phyloP scores from a whole-genome alignment of 2,113 vertebrate genomes.

The Macrotus californicus region DNA sequence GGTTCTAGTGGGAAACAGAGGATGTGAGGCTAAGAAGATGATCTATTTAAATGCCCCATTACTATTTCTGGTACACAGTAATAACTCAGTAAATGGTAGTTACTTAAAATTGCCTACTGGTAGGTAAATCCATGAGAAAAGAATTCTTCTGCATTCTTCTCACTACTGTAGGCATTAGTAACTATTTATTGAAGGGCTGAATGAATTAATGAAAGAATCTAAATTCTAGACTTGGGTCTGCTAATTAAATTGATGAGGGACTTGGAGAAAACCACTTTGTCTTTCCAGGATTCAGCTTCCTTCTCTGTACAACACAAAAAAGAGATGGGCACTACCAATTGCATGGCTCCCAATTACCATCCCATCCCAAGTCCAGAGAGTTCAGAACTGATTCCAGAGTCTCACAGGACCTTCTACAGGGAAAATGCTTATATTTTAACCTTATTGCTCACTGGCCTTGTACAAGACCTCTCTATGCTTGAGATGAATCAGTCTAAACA shows the following conservation, averaged over 20 bases:
- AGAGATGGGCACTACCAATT: not conserved
- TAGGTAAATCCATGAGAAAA: not conserved
- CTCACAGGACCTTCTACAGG: not conserved
- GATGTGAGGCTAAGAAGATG: not conserved
- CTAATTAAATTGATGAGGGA: not conserved
- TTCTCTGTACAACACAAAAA: not conserved
- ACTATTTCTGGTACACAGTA: not conserved
- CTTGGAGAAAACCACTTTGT: not conserved
- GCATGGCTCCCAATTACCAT: not conserved
- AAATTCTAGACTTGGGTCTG: not conserved
- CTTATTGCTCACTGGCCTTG: not conserved
- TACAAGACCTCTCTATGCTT: not conserved
- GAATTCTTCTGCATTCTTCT: not conserved
- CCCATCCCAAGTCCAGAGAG: not conserved
- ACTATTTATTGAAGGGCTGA: not conserved
- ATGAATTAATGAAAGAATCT: not conserved
- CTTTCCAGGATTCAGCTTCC: not conserved
- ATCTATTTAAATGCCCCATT: not conserved
- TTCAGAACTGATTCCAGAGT: not conserved
- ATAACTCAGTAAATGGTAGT: not conserved
- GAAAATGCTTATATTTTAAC: not conserved
- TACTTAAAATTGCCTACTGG: not conserved
- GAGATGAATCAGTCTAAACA: not conserved
- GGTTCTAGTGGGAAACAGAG: not conserved
- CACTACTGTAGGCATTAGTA: not conserved